Conservation (phyloP, 2,797 vertebrate species). For the Chrosomus eos region DNA sequence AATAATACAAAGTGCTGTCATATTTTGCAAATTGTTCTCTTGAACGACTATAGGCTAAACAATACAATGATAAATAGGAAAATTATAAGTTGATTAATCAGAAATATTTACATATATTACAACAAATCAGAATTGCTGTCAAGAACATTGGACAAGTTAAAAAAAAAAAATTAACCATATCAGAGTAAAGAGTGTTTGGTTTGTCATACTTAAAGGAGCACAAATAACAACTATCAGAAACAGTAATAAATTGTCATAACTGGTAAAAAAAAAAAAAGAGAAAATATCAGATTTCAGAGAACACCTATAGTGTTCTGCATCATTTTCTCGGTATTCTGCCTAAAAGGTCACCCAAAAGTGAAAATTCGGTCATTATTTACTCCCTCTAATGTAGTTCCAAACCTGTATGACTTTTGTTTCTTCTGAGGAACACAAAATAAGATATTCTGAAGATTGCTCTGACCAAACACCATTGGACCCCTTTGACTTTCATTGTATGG, state of each 20-base stretch:
- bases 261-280: neutral
- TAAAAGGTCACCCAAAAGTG: neutral
- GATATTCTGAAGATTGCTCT: neutral
- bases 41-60: neutral
- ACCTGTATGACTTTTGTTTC: neutral
- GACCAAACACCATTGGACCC: neutral
- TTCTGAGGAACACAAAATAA: neutral
- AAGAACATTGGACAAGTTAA: neutral
- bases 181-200: neutral
- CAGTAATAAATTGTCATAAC: neutral
- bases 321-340: neutral
- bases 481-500: neutral
- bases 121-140: neutral
- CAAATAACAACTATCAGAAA: neutral
- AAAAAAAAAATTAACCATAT: neutral
- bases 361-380: neutral
- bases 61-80: neutral
- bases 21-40: neutral
- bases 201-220: neutral
- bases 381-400: neutral
- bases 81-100: neutral
- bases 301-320: neutral
- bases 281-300: neutral
- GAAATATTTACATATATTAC: neutral
- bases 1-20: slow-evolving; percentile 7